Evolutionary conservation across 2,888 invertebrate genomes (phyloP), one percentile per base, ranked within the genome.

Genomic region (Nomada fabriciana): DNA sequence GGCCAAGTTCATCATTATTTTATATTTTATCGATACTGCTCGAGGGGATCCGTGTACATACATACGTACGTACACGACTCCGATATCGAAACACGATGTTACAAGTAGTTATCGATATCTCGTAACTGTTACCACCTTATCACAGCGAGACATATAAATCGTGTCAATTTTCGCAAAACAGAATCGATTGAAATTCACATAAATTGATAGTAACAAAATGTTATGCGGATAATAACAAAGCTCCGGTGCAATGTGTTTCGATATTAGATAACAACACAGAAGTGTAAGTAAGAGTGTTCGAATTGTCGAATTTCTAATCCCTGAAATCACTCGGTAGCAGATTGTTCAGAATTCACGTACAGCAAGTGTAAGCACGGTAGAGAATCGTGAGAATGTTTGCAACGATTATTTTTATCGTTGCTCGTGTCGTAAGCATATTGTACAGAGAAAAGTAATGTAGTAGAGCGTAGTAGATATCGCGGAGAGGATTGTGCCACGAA

Each of bases 401-500:
- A 43, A 25, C 11, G 63, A 75, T 68, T 50, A 63, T 52, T 52
- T 79, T 65, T 18, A 5, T 59, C 25, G 42, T 20, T 18, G 50
- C 50, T 15, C 60, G 55, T 70, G 55, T 75, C 76, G 76, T 61
- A 85, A 85, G 36, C 7, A 47, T n/a, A 60, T 29, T 36, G 59
- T 36, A 60, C 29, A 83, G 82, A 13, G 61, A 29, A 55, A 78
- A 75, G 60, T 50, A 60, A 20, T 59, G 57, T 71, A 60, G 65
- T 64, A 59, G 57, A 79, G 60, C 67, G 72, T 70, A 68, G 74
- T 76, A 80, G 84, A 82, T 76, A 83, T 82, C 80, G 71, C 76
- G 68, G 82, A 78, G 82, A 86, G 79, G 71, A 57, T 71, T 78
- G 75, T 63, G 74, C 76, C 71, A 76, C 53, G 82, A 79, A 79